phyloP scores from a whole-genome alignment of 2,797 vertebrate species.

The Sylvilagus floridanus region DNA sequence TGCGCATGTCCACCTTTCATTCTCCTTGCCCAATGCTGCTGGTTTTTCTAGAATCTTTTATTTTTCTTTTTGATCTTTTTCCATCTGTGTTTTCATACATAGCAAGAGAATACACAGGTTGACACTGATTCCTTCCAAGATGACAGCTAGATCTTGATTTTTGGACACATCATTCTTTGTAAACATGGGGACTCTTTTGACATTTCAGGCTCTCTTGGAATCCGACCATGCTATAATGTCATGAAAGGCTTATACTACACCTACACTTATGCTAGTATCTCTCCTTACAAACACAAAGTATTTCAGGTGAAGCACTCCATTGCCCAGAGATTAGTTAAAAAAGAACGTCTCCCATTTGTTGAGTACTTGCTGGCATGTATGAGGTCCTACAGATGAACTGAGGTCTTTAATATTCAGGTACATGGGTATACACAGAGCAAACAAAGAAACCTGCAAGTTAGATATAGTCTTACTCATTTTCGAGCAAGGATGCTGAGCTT shows the following conservation, averaged over 20 bases:
- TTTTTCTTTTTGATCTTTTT: not conserved
- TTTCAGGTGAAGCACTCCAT: not conserved
- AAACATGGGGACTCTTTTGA: not conserved
- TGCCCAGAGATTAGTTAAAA: not conserved
- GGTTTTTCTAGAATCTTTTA: not conserved
- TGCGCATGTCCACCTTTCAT: not conserved
- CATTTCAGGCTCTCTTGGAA: not conserved
- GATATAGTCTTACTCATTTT: not conserved
- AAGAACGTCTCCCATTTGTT: not conserved
- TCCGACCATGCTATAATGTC: not conserved
- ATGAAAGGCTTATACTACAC: not conserved
- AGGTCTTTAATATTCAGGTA: not conserved
- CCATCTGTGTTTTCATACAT: not conserved
- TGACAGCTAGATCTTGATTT: not conserved
- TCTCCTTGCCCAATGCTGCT: not conserved
- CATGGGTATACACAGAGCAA: not conserved
- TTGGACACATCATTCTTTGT: not conserved
- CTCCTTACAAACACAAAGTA: not conserved
- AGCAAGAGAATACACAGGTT: not conserved
- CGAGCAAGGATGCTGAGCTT: not conserved
- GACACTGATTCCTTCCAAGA: not conserved
- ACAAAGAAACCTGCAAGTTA: not conserved
- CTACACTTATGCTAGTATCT: not conserved
- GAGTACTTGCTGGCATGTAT: not conserved
- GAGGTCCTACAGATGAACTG: not conserved